Evolutionary conservation across 2,113 vertebrate genomes (phyloP), one percentile per base, ranked within the genome.

Genomic region (Brachypteracias leptosomus): DNA sequence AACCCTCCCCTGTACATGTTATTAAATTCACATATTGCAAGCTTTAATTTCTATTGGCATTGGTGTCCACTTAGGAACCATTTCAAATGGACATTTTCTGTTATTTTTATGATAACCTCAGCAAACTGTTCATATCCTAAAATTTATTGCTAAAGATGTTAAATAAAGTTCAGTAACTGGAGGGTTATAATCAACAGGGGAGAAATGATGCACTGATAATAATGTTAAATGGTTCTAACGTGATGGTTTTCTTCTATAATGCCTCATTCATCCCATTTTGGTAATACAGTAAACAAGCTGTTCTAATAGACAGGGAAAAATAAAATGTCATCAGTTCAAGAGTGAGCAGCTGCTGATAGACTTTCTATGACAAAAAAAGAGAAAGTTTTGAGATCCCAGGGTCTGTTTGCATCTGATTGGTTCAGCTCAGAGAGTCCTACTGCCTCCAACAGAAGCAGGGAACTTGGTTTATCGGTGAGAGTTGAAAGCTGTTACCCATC

Each of bases 51-150:
- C 90, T 73, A 80, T 61, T 74, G 31, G 11, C 35, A 38, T 52
- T 88, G 38, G 18, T 79, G 44, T 68, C 40, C 44, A 85, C 28
- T 85, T 73, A 68, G 3, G 29, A 86, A 74, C 93, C 18, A 93
- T 95, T 97, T 95, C 67, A 78, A 91, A 95, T 26, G 61, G 70
- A 52, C 16, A 46, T 81, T 95, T 88, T 70, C 51, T 86, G 19
- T 71, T 66, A 47, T 79, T 88, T 97, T 97, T 93, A 85, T 85
- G 57, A 90, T 94, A 94, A 97, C 62, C 77, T 95, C 93, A 95
- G 93, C 77, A 94, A 97, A 97, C 85, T 84, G 35, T 92, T 96
- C 83, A 91, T 15, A 36, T 55, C 93, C 61, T 52, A 82, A 88
- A 95, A 90, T 96, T 54, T 78, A 75, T 91, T 92, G 71, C 33